Percentiles rank a stretch among this genome's conserved stretches.
phyloP scores from a whole-genome alignment of 2,888 invertebrate species.

The Halictus ligatus region DNA sequence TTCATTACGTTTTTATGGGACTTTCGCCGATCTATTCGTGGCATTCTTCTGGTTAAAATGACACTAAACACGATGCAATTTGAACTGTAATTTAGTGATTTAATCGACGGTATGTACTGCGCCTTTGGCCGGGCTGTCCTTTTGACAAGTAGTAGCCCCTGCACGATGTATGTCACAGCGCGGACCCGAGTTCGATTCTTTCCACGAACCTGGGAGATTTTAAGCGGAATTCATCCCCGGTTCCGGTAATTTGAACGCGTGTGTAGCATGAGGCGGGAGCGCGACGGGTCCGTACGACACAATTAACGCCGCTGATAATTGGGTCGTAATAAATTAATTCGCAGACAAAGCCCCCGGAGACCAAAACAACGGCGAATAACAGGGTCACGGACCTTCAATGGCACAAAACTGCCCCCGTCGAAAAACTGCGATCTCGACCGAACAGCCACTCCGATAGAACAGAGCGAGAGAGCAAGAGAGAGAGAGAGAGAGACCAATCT shows the following conservation, averaged over 20 bases:
- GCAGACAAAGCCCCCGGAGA: slow-evolving; percentile 63
- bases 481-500: background rate
- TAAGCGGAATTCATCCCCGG: no score
- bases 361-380: slow-evolving; percentile 69
- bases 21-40: no score
- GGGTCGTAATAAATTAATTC: slow-evolving; percentile 83
- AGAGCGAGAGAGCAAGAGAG: background rate
- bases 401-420: slow-evolving; percentile 60
- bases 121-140: no score
- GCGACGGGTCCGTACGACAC: slow-evolving; percentile 38
- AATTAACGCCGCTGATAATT: slow-evolving; percentile 79
- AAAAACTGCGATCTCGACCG: background rate
- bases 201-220: no score
- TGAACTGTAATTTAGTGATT: no score
- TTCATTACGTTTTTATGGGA: no score
- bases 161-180: no score
- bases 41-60: no score
- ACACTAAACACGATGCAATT: no score
- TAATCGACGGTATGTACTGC: no score
- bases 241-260: slow-evolving; percentile 24
- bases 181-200: no score
- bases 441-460: background rate
- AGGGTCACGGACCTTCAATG: slow-evolving; percentile 73
- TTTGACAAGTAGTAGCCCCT: no score
- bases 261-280: background rate